Percentiles rank a stretch among this genome's conserved stretches.
Conservation (phyloP, 2,797 vertebrate genomes). For the Liasis olivaceus region DNA sequence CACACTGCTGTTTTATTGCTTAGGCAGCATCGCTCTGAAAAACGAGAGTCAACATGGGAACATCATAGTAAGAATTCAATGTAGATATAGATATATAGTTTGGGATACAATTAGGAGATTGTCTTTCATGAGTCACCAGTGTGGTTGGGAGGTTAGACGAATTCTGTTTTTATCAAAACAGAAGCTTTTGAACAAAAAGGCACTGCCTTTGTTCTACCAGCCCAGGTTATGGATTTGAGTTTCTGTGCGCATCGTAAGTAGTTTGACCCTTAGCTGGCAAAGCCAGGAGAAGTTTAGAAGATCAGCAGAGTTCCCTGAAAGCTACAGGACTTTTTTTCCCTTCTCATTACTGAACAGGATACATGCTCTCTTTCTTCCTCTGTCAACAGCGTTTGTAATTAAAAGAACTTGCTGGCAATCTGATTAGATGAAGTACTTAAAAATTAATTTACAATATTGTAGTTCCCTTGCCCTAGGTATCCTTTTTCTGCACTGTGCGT, state of each 20-base stretch:
- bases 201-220: neutral
- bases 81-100: neutral
- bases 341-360: constrained; percentile 17
- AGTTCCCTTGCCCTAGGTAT: neutral
- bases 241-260: neutral
- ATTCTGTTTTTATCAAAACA: neutral
- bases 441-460: constrained; percentile 62
- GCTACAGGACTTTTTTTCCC: neutral
- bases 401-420: constrained; percentile 59
- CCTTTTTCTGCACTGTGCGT: constrained; percentile 51
- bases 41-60: neutral
- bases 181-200: too few species aligned
- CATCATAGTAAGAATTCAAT: neutral
- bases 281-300: neutral
- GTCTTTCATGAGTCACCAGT: neutral
- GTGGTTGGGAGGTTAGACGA: neutral
- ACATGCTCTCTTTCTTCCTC: constrained; percentile 43
- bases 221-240: neutral
- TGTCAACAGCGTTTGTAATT: constrained; percentile 56
- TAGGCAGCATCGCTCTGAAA: neutral
- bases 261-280: neutral
- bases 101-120: neutral
- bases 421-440: constrained; percentile 62
- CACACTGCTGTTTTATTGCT: constrained; percentile 6
- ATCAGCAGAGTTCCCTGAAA: neutral